phyloP scores from a whole-genome alignment of 2,888 invertebrate species.

The Plagodis dolabraria region DNA sequence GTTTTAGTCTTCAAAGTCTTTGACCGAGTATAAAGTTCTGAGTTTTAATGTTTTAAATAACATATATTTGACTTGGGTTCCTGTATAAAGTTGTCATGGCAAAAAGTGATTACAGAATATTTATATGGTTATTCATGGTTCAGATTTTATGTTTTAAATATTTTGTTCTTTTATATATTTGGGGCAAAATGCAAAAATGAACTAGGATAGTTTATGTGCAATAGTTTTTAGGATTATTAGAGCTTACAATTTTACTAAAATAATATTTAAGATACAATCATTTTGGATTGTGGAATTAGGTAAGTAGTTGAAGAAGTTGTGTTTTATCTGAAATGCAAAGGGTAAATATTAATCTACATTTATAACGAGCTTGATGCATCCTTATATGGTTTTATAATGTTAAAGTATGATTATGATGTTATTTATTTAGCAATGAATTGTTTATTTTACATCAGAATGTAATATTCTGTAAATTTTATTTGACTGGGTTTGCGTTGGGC shows the following conservation, averaged over 20 bases:
- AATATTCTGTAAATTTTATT: slow-evolving; percentile 34
- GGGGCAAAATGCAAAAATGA: neutral
- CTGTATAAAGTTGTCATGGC: too few species aligned
- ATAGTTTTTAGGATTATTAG: slow-evolving; percentile 20
- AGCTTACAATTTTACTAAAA: slow-evolving; percentile 26
- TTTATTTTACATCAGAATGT: slow-evolving; percentile 21
- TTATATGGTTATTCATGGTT: slow-evolving; percentile 5
- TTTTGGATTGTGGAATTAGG: slow-evolving; percentile 20
- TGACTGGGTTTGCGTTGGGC: slow-evolving; percentile 49
- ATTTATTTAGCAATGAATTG: slow-evolving; percentile 32
- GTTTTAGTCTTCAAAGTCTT: too few species aligned
- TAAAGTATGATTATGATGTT: slow-evolving; percentile 23
- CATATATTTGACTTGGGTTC: too few species aligned
- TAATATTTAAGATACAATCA: slow-evolving; percentile 5
- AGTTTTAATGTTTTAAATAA: too few species aligned
- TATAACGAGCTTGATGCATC: slow-evolving; percentile 16
- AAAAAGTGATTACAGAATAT: neutral
- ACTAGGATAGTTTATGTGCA: slow-evolving; percentile 7
- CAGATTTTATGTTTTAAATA: neutral
- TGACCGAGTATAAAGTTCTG: too few species aligned
- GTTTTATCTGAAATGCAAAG: slow-evolving; percentile 16
- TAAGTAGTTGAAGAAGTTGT: slow-evolving; percentile 7
- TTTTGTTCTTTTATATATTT: neutral
- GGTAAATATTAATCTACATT: slow-evolving; percentile 18
- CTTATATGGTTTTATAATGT: slow-evolving; percentile 14